phyloP scores from a whole-genome alignment of 2,797 vertebrate genomes.

The Poecilia velifera region DNA sequence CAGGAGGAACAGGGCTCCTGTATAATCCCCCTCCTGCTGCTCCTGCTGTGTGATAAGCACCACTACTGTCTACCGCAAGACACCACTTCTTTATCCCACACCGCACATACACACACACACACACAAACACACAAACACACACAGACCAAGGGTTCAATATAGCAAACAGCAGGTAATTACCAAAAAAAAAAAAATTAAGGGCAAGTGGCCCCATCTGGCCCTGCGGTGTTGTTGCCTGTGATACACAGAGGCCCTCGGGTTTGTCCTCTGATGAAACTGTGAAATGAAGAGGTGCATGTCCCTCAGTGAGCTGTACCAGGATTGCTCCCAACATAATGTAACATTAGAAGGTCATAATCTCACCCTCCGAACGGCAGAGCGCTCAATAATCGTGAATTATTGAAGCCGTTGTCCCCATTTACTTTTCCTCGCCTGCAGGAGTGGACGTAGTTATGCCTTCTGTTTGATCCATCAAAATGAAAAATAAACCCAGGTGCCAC shows the following conservation, averaged over 20 bases:
- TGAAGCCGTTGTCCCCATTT: conserved; percentile 60
- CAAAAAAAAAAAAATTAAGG: conserved; percentile 15
- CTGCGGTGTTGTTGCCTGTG: conserved; percentile 8
- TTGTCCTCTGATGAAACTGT: conserved; percentile 11
- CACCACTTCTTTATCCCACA: conserved; percentile 21
- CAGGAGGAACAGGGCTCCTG: conserved; percentile 38
- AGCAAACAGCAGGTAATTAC: conserved; percentile 28
- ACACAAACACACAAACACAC: conserved; percentile 14
- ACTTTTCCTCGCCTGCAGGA: conserved; percentile 24
- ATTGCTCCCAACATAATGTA: conserved; percentile 18
- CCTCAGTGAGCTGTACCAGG: conserved; percentile 1
- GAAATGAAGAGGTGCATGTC: not conserved
- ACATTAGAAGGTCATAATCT: conserved; percentile 48
- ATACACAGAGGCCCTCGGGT: not conserved
- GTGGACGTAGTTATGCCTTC: conserved; percentile 11
- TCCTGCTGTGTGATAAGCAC: conserved; percentile 55
- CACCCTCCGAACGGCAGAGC: conserved; percentile 12
- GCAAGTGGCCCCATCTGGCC: conserved; percentile 29
- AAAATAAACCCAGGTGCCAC: conserved; percentile 3
- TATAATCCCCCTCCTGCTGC: conserved; percentile 66
- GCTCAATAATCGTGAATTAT: conserved; percentile 75
- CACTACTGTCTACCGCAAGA: conserved; percentile 29
- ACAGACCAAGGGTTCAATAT: conserved; percentile 27
- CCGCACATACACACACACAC: not conserved
- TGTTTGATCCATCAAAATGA: conserved; percentile 22